A percentile compares a stretch with the other conserved stretches of the same genome.
Evolutionary conservation across 1,140 invertebrate genomes (phyloP).

Genomic region (Glossosoma conforme): DNA sequence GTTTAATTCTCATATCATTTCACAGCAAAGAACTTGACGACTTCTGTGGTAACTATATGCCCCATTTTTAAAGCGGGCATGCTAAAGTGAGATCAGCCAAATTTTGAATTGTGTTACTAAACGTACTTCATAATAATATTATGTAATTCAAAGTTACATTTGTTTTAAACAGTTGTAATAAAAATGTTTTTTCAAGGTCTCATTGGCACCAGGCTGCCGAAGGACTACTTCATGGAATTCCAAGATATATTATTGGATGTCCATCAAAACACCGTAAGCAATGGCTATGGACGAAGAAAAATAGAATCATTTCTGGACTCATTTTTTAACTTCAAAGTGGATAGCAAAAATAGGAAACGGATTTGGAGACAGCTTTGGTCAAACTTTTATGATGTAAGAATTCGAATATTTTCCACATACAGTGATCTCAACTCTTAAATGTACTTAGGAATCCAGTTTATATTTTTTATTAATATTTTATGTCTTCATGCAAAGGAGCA

Average conservation of each 20-base stretch:
- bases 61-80: too few relatives aligned
- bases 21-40: too few relatives aligned
- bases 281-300: conserved; percentile 40
- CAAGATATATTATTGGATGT: conserved; percentile 51
- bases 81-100: too few relatives aligned
- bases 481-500: too few relatives aligned
- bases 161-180: too few relatives aligned
- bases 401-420: not conserved
- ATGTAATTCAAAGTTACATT: too few relatives aligned
- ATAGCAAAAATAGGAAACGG: conserved; percentile 4
- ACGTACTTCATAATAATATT: too few relatives aligned
- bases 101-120: too few relatives aligned
- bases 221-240: conserved; percentile 51
- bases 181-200: conserved; percentile 36
- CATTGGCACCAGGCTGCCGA: conserved; percentile 48
- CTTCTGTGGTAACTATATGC: too few relatives aligned
- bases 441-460: not conserved
- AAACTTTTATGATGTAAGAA: conserved; percentile 32
- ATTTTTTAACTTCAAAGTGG: not conserved
- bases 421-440: not conserved
- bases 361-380: conserved; percentile 28
- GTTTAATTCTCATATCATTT: too few relatives aligned
- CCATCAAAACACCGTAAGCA: conserved; percentile 46
- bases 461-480: not conserved
- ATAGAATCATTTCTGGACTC: too few relatives aligned